A percentile compares a stretch with the other conserved stretches of the same genome.
Evolutionary conservation across 2,113 vertebrate species (phyloP).

Genomic region (Grammomys dolichurus): DNA sequence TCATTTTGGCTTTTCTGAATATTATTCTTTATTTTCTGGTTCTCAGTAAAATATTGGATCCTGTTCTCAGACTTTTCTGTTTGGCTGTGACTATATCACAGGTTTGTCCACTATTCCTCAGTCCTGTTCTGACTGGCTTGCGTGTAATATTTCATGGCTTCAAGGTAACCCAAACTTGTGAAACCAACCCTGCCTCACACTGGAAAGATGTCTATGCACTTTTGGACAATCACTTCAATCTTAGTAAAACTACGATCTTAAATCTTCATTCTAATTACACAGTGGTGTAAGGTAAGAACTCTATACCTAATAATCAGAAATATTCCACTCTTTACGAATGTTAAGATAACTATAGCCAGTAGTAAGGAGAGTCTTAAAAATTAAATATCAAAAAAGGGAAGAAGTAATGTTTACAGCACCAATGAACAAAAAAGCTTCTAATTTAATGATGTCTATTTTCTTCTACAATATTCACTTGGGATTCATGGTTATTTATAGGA

Average conservation of each 20-base stretch:
- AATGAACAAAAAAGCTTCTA: not conserved
- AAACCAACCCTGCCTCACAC: not conserved
- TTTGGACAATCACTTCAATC: slow-evolving; percentile 13
- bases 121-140: not conserved
- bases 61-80: not conserved
- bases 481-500: not conserved
- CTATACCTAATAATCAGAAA: not conserved
- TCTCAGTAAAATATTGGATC: not conserved
- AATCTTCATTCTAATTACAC: not conserved
- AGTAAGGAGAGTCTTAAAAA: not conserved
- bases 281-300: not conserved
- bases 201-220: not conserved
- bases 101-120: not conserved
- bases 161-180: not conserved
- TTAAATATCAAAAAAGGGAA: not conserved
- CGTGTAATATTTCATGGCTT: not conserved
- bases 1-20: not conserved
- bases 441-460: not conserved
- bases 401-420: not conserved
- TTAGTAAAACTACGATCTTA: not conserved
- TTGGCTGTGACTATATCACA: not conserved
- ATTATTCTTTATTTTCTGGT: not conserved
- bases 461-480: not conserved
- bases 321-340: not conserved
- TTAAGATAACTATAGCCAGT: not conserved